Conservation (phyloP, 2,888 invertebrate genomes). For the Drosophila barbarae region DNA sequence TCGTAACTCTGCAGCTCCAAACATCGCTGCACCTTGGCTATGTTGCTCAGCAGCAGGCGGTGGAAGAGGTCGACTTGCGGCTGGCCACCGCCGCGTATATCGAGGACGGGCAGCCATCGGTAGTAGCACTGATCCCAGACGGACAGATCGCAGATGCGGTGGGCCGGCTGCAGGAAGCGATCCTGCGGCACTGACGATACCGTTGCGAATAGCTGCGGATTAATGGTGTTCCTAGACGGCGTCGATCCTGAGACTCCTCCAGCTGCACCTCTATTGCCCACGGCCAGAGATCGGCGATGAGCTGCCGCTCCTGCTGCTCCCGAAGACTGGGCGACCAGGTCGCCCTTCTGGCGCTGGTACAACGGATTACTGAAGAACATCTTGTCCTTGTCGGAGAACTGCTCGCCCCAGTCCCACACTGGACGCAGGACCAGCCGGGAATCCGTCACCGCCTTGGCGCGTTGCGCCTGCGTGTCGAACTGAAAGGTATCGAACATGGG, state of each 20-base stretch:
- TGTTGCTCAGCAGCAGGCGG: conserved; percentile 78
- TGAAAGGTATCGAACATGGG: conserved; percentile 96
- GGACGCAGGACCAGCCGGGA: conserved; percentile 84
- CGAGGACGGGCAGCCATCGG: conserved; percentile 91
- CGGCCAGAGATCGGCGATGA: conserved; percentile 75
- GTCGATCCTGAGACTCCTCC: conserved; percentile 32
- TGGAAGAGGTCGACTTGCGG: conserved; percentile 79
- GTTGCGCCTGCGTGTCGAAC: conserved; percentile 91
- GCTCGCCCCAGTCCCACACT: conserved; percentile 95
- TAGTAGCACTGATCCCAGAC: conserved; percentile 95
- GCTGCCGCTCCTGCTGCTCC: conserved; percentile 53
- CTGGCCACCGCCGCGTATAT: conserved; percentile 81
- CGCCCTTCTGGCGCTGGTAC: conserved; percentile 80
- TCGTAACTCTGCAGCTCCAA: conserved; percentile 78
- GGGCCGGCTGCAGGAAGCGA: conserved; percentile 81
- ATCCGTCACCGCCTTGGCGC: conserved; percentile 82
- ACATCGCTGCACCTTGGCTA: conserved; percentile 78
- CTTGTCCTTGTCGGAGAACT: conserved; percentile 90
- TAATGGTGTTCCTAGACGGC: conserved; percentile 70
- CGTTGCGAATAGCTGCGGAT: conserved; percentile 75
- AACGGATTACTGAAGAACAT: conserved; percentile 92
- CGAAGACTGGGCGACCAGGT: conserved; percentile 26
- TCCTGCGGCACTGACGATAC: conserved; percentile 78
- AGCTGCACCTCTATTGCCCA: conserved; percentile 33
- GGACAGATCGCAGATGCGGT: conserved; percentile 82